Conservation (phyloP, 23 tunicate species). For the Halocynthia aurantium region DNA sequence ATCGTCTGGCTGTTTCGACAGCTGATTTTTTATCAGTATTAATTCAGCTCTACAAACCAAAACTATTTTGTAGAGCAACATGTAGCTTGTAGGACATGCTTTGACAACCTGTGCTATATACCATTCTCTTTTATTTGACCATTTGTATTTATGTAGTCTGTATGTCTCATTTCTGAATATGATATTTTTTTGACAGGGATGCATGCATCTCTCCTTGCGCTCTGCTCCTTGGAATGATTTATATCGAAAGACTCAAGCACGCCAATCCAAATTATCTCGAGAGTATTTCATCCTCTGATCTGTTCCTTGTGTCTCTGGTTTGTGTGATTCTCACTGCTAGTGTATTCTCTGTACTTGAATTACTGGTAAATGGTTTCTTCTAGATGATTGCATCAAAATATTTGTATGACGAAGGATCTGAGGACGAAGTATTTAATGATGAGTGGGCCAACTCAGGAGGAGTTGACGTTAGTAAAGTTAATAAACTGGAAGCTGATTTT, state of each 20-base stretch:
- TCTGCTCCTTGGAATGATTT: conserved; percentile 76
- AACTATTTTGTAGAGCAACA: too few species aligned
- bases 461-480: conserved; percentile 44
- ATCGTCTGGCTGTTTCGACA: too few species aligned
- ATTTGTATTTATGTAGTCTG: too few species aligned
- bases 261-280: conserved; percentile 81
- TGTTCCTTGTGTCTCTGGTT: conserved; percentile 94
- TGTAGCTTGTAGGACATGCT: too few species aligned
- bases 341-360: not conserved
- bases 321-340: not conserved
- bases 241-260: conserved; percentile 73
- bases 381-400: conserved; percentile 95
- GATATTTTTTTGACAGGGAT: conserved; percentile 33
- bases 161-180: not conserved
- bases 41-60: too few species aligned
- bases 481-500: conserved; percentile 74
- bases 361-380: not conserved
- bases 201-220: conserved; percentile 94
- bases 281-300: conserved; percentile 80
- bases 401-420: conserved; percentile 88
- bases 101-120: too few species aligned
- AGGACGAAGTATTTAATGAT: conserved; percentile 90
- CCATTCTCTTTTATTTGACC: too few species aligned
- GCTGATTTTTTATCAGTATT: too few species aligned
- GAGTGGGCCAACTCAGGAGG: conserved; percentile 95